A percentile compares a stretch with the other conserved stretches of the same genome.
phyloP scores from a whole-genome alignment of 2,888 invertebrate genomes.

The Caenorhabditis sinica region DNA sequence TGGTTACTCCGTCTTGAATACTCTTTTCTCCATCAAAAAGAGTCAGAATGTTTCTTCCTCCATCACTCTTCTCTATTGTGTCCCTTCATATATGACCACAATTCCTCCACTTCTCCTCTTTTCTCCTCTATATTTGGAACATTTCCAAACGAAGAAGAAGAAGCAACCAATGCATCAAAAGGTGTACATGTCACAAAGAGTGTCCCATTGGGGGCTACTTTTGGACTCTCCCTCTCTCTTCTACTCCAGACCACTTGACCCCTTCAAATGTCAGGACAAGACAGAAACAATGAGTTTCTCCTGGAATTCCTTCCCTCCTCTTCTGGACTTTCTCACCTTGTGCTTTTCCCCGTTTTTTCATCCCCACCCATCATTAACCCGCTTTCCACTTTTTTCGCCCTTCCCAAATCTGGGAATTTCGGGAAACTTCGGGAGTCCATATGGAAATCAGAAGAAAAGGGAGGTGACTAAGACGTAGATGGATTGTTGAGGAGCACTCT shows the following conservation, averaged over 20 bases:
- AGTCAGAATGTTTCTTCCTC: slow-evolving; percentile 5
- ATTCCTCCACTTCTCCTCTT: slow-evolving; percentile 18
- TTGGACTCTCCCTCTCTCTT: neutral
- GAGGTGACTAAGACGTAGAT: neutral
- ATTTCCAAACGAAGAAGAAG: slow-evolving; percentile 12
- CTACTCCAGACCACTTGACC: neutral
- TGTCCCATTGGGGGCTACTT: slow-evolving; percentile 19
- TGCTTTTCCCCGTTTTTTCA: slow-evolving; percentile 12
- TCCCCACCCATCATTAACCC: slow-evolving; percentile 17
- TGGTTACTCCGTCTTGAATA: slow-evolving; percentile 1
- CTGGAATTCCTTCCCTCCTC: neutral
- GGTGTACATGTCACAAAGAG: slow-evolving; percentile 41
- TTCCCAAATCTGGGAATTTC: neutral
- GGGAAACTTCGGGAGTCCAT: slow-evolving; percentile 11
- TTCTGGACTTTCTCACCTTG: slow-evolving; percentile 1
- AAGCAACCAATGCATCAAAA: slow-evolving; percentile 35
- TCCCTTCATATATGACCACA: slow-evolving; percentile 23
- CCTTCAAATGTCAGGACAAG: neutral
- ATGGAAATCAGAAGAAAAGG: slow-evolving; percentile 41
- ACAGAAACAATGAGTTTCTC: slow-evolving; percentile 34
- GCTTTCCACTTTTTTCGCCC: slow-evolving; percentile 1
- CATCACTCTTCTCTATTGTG: slow-evolving; percentile 33
- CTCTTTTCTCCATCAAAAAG: neutral
- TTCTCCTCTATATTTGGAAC: slow-evolving; percentile 37
- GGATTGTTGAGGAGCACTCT: neutral